These are phyloP conservation scores for Pogonus chalceus DNA, from an alignment of 1,140 invertebrate genomes.

Conservation along the genomic window DNA sequence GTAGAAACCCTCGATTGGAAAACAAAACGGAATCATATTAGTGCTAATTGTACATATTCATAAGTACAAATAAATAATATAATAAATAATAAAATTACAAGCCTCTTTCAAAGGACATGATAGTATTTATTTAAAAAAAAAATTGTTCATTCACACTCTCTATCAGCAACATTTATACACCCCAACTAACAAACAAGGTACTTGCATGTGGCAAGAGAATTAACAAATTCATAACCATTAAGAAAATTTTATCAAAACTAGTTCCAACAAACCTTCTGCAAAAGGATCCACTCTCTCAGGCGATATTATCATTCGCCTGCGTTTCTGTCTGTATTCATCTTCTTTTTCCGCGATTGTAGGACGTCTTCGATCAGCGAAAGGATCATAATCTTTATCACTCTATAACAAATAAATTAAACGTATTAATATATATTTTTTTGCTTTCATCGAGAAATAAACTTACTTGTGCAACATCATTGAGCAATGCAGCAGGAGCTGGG, in stretches of 20 bases:
- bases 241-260: constrained; percentile 4
- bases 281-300: constrained; percentile 95
- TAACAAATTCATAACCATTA: neutral
- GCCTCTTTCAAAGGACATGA: neutral
- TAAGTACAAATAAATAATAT: neutral
- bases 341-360: constrained; percentile 90
- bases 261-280: constrained; percentile 75
- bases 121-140: neutral
- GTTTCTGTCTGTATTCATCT: constrained; percentile 89
- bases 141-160: constrained; percentile 3
- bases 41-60: neutral
- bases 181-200: constrained; percentile 4
- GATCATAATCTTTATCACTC: constrained; percentile 90
- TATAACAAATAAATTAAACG: constrained; percentile 35
- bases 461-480: constrained; percentile 85
- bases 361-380: constrained; percentile 84
- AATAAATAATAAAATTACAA: neutral
- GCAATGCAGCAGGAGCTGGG: constrained; percentile 74
- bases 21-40: constrained; percentile 8
- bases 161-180: constrained; percentile 12
- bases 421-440: neutral
- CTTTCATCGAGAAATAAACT: constrained; percentile 26
- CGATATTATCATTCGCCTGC: constrained; percentile 85
- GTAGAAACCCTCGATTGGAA: constrained; percentile 7
- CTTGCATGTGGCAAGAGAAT: neutral